Evolutionary conservation across 2,797 vertebrate genomes (phyloP).

Genomic region (Meda fulgida): DNA sequence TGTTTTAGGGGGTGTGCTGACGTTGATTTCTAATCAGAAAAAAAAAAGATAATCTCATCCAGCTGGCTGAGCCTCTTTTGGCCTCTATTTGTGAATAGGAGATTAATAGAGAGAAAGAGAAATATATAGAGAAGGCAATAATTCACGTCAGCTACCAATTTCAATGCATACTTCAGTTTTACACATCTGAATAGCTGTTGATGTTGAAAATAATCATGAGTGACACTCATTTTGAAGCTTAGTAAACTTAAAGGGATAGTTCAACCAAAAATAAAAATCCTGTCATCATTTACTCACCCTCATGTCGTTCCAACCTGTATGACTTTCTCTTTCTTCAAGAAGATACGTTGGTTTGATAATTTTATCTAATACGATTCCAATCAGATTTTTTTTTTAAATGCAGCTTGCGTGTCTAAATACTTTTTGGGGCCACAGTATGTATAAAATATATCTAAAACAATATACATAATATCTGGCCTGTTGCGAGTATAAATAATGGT

Average conservation of each 20-base stretch:
- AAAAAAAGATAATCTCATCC: constrained; percentile 75
- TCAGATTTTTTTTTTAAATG: neutral
- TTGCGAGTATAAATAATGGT: neutral
- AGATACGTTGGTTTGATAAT: neutral
- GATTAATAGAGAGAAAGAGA: constrained; percentile 66
- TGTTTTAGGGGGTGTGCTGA: constrained; percentile 66
- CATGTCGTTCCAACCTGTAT: neutral
- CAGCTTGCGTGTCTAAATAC: neutral
- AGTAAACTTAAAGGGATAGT: neutral
- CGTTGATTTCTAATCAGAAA: constrained; percentile 78
- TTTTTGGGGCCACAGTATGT: neutral
- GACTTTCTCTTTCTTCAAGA: neutral
- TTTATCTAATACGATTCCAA: neutral
- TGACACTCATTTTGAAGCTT: constrained; percentile 15
- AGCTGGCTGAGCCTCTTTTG: constrained; percentile 78
- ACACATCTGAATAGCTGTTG: neutral
- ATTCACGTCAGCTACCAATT: neutral
- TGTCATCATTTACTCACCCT: neutral
- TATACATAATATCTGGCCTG: neutral
- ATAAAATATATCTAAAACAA: neutral
- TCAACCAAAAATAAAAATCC: neutral
- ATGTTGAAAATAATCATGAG: neutral
- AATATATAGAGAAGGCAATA: constrained; percentile 22
- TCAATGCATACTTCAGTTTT: neutral
- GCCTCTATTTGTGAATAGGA: constrained; percentile 80